Percentiles rank a stretch among this genome's conserved stretches.
Conservation (phyloP, 2,797 vertebrate species). For the Rhabdophis nuchalis region DNA sequence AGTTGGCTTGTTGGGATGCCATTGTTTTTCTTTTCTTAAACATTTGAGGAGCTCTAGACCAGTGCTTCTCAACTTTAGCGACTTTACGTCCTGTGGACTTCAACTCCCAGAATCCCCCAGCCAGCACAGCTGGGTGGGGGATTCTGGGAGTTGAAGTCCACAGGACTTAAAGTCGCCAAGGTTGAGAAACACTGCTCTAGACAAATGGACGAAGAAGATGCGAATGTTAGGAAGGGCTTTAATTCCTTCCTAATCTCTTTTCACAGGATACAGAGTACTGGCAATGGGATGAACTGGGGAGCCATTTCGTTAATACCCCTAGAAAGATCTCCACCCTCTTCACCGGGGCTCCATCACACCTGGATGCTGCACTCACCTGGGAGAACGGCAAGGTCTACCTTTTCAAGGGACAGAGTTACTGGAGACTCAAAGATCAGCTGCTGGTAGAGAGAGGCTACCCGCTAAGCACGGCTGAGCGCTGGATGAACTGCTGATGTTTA, state of each 20-base stretch:
- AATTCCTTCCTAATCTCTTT: background rate
- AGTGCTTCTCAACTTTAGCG: too few species aligned
- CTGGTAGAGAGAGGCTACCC: conserved; percentile 80
- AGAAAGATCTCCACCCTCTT: conserved; percentile 80
- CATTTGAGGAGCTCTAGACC: background rate
- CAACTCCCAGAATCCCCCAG: too few species aligned
- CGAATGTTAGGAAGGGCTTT: background rate
- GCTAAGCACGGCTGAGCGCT: conserved; percentile 72
- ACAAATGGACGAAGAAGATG: background rate
- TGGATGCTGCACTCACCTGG: conserved; percentile 82
- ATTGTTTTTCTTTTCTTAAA: background rate
- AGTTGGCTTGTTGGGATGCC: background rate
- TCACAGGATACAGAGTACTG: conserved; percentile 80
- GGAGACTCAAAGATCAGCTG: conserved; percentile 78
- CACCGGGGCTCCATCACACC: conserved; percentile 70
- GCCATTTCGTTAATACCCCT: conserved; percentile 70
- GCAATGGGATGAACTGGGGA: conserved; percentile 85
- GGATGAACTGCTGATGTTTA: conserved; percentile 77
- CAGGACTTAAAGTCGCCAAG: too few species aligned
- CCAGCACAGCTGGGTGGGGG: too few species aligned
- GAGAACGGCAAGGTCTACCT: conserved; percentile 80
- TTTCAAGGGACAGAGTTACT: conserved; percentile 84
- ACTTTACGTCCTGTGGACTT: too few species aligned
- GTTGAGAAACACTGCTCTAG: too few species aligned
- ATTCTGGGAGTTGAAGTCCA: too few species aligned